Base-by-base conservation (phyloP, 2,797 vertebrate species). In the Enteromius mattozi region DNA sequence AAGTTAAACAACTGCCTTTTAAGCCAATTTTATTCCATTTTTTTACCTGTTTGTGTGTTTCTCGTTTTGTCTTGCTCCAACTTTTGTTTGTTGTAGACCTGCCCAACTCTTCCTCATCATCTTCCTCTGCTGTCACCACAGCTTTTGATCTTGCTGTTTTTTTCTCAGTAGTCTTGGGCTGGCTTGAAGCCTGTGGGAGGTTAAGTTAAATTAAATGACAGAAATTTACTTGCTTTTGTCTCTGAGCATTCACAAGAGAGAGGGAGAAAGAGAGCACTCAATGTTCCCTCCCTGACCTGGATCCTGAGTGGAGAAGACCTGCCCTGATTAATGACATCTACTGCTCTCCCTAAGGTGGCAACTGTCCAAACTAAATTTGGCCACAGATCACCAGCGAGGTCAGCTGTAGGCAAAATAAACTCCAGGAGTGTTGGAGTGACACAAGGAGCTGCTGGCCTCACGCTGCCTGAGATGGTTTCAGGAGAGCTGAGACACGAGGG, bases 341-440 rank as follows among this genome's bases (percentile, higher is more conserved):
- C 61, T 83, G 45, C 86, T 88, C 88, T 87, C 86, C 75, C 80
- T 82, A 78, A 88, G 87, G 84, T 91, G 91, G 89, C 89, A 90
- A 86, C 87, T 82, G 85, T 90, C 90, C 90, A 92, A 91, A 89
- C 87, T 88, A 90, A 90, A 92, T 89, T 89, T 91, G 90, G 90
- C 91, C 89, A 88, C 88, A 89, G 86, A 87, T 90, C 87, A 87
- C 86, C 87, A 80, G 82, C 61, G 81, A 85, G 90, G 89, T 92
- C 89, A 92, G 88, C 87, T 90, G 85, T 87, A 89, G 88, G 90
- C 80, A 91, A 89, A 84, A 87, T 89, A 89, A 90, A 91, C 87
- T 87, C 68, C 59, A 81, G 63, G 49, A 87, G 81, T 70, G 84
- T 83, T 66, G 72, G 88, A 88, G 86, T 77, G 83, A 78, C 42